Percentiles rank a stretch among this genome's conserved stretches.
phyloP scores from a whole-genome alignment of 2,113 vertebrate genomes.

The Eurystomus gularis region DNA sequence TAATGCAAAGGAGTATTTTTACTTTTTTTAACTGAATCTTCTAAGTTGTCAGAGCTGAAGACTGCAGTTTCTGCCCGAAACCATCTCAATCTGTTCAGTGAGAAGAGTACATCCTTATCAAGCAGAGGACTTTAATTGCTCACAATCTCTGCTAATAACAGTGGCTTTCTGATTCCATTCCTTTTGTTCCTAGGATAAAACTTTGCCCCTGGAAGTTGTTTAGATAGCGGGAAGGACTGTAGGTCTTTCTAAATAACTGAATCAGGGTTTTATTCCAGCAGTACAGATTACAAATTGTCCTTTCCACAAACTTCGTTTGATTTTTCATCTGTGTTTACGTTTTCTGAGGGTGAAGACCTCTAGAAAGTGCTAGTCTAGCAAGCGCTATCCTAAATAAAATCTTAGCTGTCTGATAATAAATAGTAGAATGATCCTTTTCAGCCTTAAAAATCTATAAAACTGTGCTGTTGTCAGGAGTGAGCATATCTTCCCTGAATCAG shows the following conservation, averaged over 20 bases:
- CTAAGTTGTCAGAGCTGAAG: background rate
- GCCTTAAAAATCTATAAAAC: background rate
- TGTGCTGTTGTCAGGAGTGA: background rate
- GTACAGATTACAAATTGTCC: background rate
- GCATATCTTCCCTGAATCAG: background rate
- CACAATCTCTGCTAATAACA: background rate
- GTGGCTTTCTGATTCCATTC: background rate
- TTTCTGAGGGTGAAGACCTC: background rate
- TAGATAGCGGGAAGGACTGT: background rate
- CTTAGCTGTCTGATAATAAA: background rate
- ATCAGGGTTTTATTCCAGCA: background rate
- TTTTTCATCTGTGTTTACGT: background rate
- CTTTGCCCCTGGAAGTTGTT: background rate
- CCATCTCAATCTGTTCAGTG: conserved; percentile 23
- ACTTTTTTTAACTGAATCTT: conserved; percentile 54
- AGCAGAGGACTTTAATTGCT: conserved; percentile 26
- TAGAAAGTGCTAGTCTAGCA: background rate
- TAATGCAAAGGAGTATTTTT: conserved; percentile 22
- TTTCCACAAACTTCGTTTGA: background rate
- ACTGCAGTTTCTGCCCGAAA: background rate
- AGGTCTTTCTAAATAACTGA: background rate
- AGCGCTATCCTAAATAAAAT: background rate
- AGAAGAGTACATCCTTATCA: conserved; percentile 36
- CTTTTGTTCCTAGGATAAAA: background rate
- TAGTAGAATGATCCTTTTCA: background rate